Conservation (phyloP, 2,113 vertebrate species). For the Gulo gulo region DNA sequence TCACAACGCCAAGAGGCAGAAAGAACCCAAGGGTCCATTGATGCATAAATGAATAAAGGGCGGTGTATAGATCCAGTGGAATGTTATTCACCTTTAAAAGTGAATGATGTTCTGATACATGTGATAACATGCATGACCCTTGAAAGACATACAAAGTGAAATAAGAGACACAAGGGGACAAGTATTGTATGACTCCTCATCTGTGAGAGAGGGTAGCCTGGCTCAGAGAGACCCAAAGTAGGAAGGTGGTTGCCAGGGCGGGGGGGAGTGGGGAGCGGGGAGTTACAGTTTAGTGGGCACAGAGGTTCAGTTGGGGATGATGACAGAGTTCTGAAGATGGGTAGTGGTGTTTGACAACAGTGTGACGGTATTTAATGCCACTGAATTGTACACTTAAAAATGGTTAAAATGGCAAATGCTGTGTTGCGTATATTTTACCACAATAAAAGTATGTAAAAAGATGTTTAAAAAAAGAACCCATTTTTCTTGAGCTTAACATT, state of each 20-base stretch:
- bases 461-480: background rate
- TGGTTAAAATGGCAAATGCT: background rate
- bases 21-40: background rate
- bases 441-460: background rate
- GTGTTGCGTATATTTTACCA: background rate
- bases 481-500: background rate
- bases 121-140: background rate
- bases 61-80: background rate
- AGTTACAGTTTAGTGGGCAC: background rate
- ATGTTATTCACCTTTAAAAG: background rate
- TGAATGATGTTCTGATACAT: background rate
- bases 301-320: background rate
- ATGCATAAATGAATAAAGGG: background rate
- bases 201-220: background rate
- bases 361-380: background rate
- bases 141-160: background rate
- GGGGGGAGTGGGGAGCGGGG: background rate
- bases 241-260: background rate
- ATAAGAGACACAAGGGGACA: background rate
- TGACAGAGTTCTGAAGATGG: background rate
- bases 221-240: background rate
- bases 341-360: background rate
- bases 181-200: background rate
- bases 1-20: background rate
- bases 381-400: background rate